phyloP scores from a whole-genome alignment of 2,888 invertebrate genomes.

The Zhuqinia jingwanae region DNA sequence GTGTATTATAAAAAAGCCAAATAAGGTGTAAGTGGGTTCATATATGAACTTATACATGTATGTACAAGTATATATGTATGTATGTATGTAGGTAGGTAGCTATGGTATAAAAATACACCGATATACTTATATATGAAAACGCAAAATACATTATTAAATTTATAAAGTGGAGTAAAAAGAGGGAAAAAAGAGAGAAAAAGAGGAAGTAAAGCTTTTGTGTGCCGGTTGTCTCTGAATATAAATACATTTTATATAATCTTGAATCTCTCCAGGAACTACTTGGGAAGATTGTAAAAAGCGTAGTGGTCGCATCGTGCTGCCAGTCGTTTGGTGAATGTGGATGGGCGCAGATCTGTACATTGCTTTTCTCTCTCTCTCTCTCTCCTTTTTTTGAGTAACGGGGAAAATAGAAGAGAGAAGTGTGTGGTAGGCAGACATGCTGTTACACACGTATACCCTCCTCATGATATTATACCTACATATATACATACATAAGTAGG shows the following conservation, averaged over 20 bases:
- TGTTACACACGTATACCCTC: no score
- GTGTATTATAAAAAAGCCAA: slow-evolving; percentile 45
- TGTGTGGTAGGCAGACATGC: background rate
- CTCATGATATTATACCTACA: background rate
- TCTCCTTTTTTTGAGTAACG: background rate
- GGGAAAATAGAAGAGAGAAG: background rate
- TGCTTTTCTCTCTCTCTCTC: slow-evolving; percentile 37
- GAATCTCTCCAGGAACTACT: slow-evolving; percentile 52
- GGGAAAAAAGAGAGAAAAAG: background rate
- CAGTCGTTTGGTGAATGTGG: slow-evolving; percentile 58
- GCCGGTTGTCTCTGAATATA: slow-evolving; percentile 28
- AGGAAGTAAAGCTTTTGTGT: slow-evolving; percentile 29
- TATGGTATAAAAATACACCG: no score
- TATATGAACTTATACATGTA: no score
- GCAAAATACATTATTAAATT: slow-evolving; percentile 28
- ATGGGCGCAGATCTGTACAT: slow-evolving; percentile 41
- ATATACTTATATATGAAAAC: no score
- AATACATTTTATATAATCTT: slow-evolving; percentile 60
- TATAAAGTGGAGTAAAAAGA: slow-evolving; percentile 19
- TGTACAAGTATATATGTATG: no score
- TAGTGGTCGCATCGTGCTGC: slow-evolving; percentile 51
- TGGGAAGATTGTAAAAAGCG: slow-evolving; percentile 51
- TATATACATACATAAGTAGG: background rate
- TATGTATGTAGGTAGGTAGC: no score
- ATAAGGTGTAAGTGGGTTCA: slow-evolving; percentile 43